Evolutionary conservation across 1,140 invertebrate species (phyloP).

Genomic region (Tetranychus urticae): DNA sequence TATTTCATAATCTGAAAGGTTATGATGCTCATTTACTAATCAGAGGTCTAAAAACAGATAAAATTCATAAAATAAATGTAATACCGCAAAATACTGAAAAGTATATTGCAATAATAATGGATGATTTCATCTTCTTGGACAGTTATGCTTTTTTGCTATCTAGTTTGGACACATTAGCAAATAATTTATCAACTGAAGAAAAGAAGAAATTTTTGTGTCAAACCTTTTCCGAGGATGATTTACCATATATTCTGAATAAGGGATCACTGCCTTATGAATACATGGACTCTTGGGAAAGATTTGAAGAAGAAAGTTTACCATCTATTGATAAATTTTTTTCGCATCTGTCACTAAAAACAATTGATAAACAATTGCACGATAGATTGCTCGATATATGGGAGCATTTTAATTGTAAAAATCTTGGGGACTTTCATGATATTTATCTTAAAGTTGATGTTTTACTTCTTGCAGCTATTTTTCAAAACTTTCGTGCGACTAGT

Average conservation of each 20-base stretch:
- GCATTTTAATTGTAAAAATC: conserved; percentile 15
- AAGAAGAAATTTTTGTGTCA: background rate
- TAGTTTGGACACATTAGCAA: background rate
- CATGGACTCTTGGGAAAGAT: conserved; percentile 9
- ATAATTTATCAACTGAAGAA: background rate
- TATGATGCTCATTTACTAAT: background rate
- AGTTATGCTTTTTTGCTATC: background rate
- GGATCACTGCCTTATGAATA: conserved; percentile 11
- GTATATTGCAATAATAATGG: background rate
- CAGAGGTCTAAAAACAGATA: background rate
- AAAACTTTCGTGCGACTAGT: conserved; percentile 14
- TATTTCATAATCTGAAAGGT: background rate
- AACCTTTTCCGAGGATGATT: background rate
- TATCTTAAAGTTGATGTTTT: conserved; percentile 22
- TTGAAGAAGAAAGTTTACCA: conserved; percentile 11
- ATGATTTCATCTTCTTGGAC: background rate
- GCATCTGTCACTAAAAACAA: background rate
- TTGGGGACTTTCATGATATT: conserved; percentile 22
- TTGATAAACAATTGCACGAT: background rate
- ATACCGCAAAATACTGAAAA: background rate
- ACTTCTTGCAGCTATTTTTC: conserved; percentile 23
- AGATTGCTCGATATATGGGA: conserved; percentile 11
- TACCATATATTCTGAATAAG: background rate
- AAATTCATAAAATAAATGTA: background rate
- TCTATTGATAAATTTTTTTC: background rate